These are phyloP conservation scores for Melanostigma gelatinosum DNA, from an alignment of 2,113 vertebrate genomes.

Conservation along the genomic window DNA sequence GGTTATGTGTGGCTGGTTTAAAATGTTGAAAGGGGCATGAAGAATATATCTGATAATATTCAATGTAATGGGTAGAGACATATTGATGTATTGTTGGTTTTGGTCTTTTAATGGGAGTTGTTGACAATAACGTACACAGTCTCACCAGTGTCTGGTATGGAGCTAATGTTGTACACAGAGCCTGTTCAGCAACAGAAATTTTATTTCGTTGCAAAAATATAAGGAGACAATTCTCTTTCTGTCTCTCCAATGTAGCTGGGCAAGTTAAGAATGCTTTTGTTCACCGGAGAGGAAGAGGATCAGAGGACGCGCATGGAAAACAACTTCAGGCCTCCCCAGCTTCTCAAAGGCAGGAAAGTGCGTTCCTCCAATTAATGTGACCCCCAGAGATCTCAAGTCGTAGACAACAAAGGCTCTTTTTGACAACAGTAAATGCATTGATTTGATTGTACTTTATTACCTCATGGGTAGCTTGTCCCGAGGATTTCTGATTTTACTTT, in stretches of 20 bases:
- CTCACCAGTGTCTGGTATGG: background rate
- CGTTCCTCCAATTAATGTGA: slow-evolving; percentile 87
- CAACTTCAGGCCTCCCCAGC: slow-evolving; percentile 95
- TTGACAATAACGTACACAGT: background rate
- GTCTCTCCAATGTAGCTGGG: slow-evolving; percentile 85
- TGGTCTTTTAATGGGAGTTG: slow-evolving; percentile 5
- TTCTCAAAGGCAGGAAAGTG: slow-evolving; percentile 91
- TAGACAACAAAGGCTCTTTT: slow-evolving; percentile 11
- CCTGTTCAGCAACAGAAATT: background rate
- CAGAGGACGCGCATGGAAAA: slow-evolving; percentile 92
- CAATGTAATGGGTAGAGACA: background rate
- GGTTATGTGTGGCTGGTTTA: background rate
- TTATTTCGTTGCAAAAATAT: background rate
- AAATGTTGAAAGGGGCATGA: background rate
- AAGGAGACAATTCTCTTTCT: background rate
- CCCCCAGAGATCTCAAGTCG: background rate
- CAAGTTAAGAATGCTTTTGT: slow-evolving; percentile 91
- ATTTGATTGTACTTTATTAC: slow-evolving; percentile 29
- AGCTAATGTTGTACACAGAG: background rate
- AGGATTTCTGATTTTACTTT: slow-evolving; percentile 30
- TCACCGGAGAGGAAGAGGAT: slow-evolving; percentile 88
- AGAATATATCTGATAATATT: background rate
- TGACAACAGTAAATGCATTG: slow-evolving; percentile 38
- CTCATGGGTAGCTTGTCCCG: slow-evolving; percentile 19
- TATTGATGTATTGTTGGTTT: background rate